Conservation (phyloP, 2,797 vertebrate species). For the Heteromormyrus szaboi region DNA sequence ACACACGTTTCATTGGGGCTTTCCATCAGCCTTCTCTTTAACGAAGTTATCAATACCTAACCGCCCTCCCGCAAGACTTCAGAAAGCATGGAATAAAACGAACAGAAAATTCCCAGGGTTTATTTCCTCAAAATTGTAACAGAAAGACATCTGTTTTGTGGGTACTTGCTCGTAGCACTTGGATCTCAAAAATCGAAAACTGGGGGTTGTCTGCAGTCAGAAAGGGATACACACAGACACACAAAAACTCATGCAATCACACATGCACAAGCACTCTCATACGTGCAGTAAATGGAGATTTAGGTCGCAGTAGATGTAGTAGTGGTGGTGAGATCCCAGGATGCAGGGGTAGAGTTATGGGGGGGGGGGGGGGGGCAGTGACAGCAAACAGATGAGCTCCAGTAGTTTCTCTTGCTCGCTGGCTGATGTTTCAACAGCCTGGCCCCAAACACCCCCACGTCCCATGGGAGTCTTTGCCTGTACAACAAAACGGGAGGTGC, state of each 20-base stretch:
- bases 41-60: background rate
- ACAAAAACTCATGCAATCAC: background rate
- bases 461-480: constrained; percentile 57
- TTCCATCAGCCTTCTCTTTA: background rate
- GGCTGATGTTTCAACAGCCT: constrained; percentile 34
- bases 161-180: no score
- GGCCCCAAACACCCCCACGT: constrained; percentile 43
- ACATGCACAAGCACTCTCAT: background rate
- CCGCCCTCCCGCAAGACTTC: background rate
- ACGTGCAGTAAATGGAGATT: background rate
- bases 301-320: background rate
- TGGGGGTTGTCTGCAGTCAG: background rate
- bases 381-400: constrained; percentile 37
- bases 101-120: background rate
- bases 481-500: constrained; percentile 66
- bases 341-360: constrained; percentile 26
- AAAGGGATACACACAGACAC: background rate
- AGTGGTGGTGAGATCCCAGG: constrained; percentile 26
- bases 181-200: background rate
- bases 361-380: constrained; percentile 21
- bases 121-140: background rate
- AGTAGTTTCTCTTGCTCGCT: background rate
- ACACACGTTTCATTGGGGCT: background rate
- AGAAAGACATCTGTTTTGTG: background rate
- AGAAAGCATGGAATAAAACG: background rate